Conservation (phyloP, 2,888 invertebrate genomes). For the Ferrisia virgata region DNA sequence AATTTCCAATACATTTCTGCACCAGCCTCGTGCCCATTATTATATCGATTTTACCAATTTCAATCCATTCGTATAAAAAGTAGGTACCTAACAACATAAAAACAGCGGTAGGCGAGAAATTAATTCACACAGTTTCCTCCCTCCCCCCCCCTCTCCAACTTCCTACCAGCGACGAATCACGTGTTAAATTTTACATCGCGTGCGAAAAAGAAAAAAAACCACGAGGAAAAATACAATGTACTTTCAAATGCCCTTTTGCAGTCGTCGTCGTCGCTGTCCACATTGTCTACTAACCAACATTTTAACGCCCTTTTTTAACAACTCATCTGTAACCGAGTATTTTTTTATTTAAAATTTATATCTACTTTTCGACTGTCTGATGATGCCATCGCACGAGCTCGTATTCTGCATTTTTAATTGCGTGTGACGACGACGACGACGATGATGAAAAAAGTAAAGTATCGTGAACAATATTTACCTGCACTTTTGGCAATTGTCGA, state of each 20-base stretch:
- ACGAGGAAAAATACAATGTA: background rate
- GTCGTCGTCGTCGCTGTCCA: background rate
- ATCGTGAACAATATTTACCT: too few relatives aligned
- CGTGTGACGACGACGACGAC: too few relatives aligned
- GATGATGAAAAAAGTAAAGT: too few relatives aligned
- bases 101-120: background rate
- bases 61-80: background rate
- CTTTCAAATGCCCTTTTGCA: background rate
- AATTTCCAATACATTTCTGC: background rate
- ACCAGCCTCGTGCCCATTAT: background rate
- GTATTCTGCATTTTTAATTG: background rate
- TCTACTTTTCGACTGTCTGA: background rate
- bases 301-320: background rate
- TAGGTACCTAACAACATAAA: too few relatives aligned
- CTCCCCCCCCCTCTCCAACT: background rate
- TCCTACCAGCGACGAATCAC: background rate
- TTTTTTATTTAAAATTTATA: background rate
- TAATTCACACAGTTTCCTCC: background rate
- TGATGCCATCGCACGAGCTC: background rate
- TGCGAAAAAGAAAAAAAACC: too few relatives aligned
- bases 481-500: too few relatives aligned
- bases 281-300: background rate
- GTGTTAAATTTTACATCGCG: background rate
- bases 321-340: background rate
- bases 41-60: background rate